Conservation (phyloP, 2,888 invertebrate genomes). For the Noctua pronuba region DNA sequence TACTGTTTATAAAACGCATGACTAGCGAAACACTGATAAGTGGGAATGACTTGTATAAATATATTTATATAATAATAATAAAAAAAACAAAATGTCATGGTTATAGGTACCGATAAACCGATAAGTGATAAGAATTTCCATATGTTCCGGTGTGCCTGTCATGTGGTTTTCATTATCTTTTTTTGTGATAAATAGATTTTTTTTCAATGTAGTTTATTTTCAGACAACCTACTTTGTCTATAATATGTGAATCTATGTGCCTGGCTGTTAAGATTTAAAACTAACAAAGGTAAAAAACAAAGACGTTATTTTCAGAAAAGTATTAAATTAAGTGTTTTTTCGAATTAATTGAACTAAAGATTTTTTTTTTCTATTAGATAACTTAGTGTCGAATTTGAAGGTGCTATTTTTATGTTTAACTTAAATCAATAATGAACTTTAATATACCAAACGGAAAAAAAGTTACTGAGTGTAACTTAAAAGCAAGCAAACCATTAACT, state of each 20-base stretch:
- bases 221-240: background rate
- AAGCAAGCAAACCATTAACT: background rate
- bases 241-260: background rate
- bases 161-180: slow-evolving; percentile 40
- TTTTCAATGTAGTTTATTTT: slow-evolving; percentile 6
- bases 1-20: background rate
- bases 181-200: background rate
- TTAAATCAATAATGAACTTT: background rate
- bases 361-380: too few relatives aligned
- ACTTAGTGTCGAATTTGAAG: too few relatives aligned
- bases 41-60: slow-evolving; percentile 13
- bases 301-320: too few relatives aligned
- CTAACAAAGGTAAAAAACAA: too few relatives aligned
- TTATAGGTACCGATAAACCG: slow-evolving; percentile 1
- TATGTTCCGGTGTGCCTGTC: slow-evolving; percentile 36
- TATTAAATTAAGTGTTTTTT: background rate
- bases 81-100: slow-evolving; percentile 26
- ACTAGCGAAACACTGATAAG: slow-evolving; percentile 8
- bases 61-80: background rate
- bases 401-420: background rate
- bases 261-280: background rate
- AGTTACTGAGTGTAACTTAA: background rate
- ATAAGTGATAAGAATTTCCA: slow-evolving; percentile 30
- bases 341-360: background rate
- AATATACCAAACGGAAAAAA: background rate